Evolutionary conservation across 2,113 vertebrate genomes (phyloP), one percentile per base, ranked within the genome.

Genomic region (Microcebus griseorufus): DNA sequence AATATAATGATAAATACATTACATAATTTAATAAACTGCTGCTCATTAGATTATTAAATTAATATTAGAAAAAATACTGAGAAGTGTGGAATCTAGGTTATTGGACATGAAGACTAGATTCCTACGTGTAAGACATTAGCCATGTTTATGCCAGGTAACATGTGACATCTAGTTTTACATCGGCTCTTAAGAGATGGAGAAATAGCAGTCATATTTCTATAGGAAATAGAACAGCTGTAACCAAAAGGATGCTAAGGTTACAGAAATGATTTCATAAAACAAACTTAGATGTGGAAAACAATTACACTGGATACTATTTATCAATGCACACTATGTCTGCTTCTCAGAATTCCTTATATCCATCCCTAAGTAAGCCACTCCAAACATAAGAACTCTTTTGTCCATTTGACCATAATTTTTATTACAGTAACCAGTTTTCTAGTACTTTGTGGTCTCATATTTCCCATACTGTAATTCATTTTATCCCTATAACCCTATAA

Each of bases 381-480:
- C 42, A 32, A 45, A 84, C 16, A 58, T 60, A n/a, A 80, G 8
- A 48, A 75, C 18, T 53, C 39, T 78, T 80, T 29, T 42, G 17
- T 58, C 10, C 20, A 72, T 76, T 94, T 53, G 90, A 60, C 10
- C 32, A n/a, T 39, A 82, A n/a, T 62, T 62, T 97, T 93, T 93
- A 62, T 67, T 70, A 37, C 0, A 53, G 1, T 37, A 85, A 80
- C 8, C 14, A 48, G 45, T 25, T 84, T 90, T 67, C 64, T 51
- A 42, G 12, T 39, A 58, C 9, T 84, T 90, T 23, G 79, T 70
- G 34, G 14, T 51, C 93, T 72, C 3, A 78, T 62, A 53, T 39
- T 88, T 55, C 8, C 5, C 3, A 60, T 25, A 60, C 2, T 72
- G 3, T 29, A 32, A 12, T 95, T 93, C 6, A 42, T 88, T 79